Evolutionary conservation across 2,797 vertebrate species (phyloP), one percentile per base, ranked within the genome.

Genomic region (Prunella strophiata): DNA sequence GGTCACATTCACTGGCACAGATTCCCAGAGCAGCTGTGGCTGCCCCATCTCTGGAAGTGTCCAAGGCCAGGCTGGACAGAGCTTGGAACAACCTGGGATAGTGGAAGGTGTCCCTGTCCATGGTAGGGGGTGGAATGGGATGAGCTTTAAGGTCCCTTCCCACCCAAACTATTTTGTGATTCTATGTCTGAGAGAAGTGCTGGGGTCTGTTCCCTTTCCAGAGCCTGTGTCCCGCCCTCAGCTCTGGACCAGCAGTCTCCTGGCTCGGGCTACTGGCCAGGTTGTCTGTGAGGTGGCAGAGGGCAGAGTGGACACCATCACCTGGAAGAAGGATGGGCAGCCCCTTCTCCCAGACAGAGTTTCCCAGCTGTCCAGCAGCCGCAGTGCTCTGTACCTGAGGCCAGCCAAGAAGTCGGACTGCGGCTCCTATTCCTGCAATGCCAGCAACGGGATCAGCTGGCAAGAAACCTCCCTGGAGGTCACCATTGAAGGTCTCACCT

Each of bases 361-460:
- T 5, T 42, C 30, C 58, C 30, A 2, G 30, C 8, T 29, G 70
- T 92, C 93, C 3, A 0, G 7, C n/a, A 50, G 55, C 62, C 7
- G 17, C 85, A 94, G 94, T 0, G 1, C 55, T 5, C 34, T 97
- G 82, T 9, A 38, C 42, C 85, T 96, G 88, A 66, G 57, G n/a
- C 9, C 85, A 0, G 94, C n/a, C 0, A 59, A 14, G 68, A 89
- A 63, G 13, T 77, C 54, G 0, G 93, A 96, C 87, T 96, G 94
- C 0, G 87, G 96, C 58, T 95, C 58, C 92, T 96, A 97, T 11
- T 92, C 95, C 91, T 96, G 96, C 94, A 96, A 95, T 0, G 93
- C 82, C 84, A 97, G 95, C 89, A 93, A 96, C 1, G 3, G 13
- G 13, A 66, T 96, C 18, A 93, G 92, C 85, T 96, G 96, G 95